Evolutionary conservation across 2,113 vertebrate genomes (phyloP), one percentile per base, ranked within the genome.

Genomic region (Mormyrus lacerda): DNA sequence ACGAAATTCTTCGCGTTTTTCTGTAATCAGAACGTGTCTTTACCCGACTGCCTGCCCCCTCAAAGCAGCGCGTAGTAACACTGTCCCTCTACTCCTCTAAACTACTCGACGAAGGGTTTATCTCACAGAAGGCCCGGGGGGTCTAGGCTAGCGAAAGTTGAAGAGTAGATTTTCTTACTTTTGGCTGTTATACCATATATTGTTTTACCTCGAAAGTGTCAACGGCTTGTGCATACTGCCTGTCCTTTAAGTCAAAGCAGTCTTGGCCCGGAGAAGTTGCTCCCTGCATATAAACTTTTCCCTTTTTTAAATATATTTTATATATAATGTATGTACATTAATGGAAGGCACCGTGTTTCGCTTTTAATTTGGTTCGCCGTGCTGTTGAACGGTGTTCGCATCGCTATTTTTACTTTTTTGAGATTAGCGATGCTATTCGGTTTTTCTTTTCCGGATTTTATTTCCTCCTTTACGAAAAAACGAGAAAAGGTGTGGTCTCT

Each of bases 331-430:
- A 27, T 73, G 7, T 31, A 55, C 7, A 11, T 73, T 35, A 73
- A 8, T 73, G 65, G 10, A 10, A 73, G 27, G 1, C 65, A 35
- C 31, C 3, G 27, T 73, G 65, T 39, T 39, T 17, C 9, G 69
- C 69, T 15, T 35, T 42, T 21, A 45, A 83, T 8, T 17, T 6
- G 42, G 19, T 21, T 39, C 42, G 39, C 42, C 39, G 17, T 19
- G 19, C 39, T 44, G 79, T 8, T 24, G 39, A 39, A 42, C 39
- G 47, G 8, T 24, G 42, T 47, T 83, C 31, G 69, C 35, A 9
- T 47, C 79, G 21, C 79, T 83, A n/a, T 83, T 83, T 83, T 47
- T 83, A 83, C 69, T 76, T 76, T 76, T 76, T 24, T 76, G 69
- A 39, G 31, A 31, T 76, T 76, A 39, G 69, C 69, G 13, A 39